These are phyloP conservation scores for Ondatra zibethicus DNA, from an alignment of 2,113 vertebrate genomes.

Conservation along the genomic window DNA sequence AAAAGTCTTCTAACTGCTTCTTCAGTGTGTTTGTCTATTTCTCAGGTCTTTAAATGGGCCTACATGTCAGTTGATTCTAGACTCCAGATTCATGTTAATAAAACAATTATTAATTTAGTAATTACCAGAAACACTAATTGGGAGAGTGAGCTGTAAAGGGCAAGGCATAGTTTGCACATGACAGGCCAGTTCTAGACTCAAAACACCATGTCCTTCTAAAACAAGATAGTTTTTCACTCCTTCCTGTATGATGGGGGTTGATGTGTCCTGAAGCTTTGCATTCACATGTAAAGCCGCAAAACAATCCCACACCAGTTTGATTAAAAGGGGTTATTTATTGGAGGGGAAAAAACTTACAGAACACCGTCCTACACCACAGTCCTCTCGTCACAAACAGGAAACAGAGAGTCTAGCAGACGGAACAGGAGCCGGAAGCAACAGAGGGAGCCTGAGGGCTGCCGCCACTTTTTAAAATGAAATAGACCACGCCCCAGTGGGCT, in stretches of 20 bases:
- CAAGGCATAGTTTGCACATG: background rate
- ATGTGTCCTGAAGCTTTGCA: fast-evolving
- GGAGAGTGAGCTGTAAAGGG: background rate
- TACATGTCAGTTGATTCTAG: background rate
- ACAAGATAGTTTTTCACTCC: background rate
- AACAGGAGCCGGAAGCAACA: too few species aligned
- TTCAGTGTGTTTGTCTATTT: background rate
- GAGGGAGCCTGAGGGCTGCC: too few species aligned
- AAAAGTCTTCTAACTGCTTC: background rate
- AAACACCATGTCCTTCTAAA: background rate
- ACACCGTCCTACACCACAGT: too few species aligned
- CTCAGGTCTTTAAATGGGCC: background rate
- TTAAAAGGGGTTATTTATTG: too few species aligned
- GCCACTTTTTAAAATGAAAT: too few species aligned
- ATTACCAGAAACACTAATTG: background rate
- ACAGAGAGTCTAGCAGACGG: too few species aligned
- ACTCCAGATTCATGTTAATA: background rate
- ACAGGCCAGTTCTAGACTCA: fast-evolving
- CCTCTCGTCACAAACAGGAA: too few species aligned
- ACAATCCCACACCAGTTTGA: too few species aligned
- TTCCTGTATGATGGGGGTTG: background rate
- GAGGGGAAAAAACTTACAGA: too few species aligned
- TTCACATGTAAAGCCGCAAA: too few species aligned
- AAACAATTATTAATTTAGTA: fast-evolving
- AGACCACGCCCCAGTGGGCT: too few species aligned